Evolutionary conservation across 2,888 invertebrate genomes (phyloP).

Genomic region (Amaurobius ferox): DNA sequence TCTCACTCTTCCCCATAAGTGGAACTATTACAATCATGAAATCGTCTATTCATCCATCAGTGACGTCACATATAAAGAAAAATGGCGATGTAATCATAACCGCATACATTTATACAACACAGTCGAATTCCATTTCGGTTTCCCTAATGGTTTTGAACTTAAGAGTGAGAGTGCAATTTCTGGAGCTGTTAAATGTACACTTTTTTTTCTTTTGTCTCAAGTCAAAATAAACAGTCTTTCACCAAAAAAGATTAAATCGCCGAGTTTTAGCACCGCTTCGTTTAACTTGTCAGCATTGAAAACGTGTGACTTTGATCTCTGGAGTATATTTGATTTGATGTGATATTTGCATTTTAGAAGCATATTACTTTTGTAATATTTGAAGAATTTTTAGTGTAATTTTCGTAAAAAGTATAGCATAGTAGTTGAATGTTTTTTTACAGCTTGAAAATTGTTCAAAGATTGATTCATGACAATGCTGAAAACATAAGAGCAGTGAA

Average conservation of each 20-base stretch:
- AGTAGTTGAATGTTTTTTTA: too few species aligned
- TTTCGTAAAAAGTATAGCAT: too few species aligned
- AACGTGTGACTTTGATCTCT: slow-evolving; percentile 20
- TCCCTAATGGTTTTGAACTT: slow-evolving; percentile 29
- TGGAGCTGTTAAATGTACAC: slow-evolving; percentile 4
- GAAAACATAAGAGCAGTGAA: too few species aligned
- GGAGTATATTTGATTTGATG: slow-evolving; percentile 14
- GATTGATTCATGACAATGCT: too few species aligned
- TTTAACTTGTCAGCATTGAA: slow-evolving; percentile 6
- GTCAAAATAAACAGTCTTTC: neutral
- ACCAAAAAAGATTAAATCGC: neutral
- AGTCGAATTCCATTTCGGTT: neutral
- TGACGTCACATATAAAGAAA: neutral
- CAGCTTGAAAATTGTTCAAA: too few species aligned
- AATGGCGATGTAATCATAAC: neutral
- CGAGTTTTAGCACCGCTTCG: slow-evolving; percentile 14
- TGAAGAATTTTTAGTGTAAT: too few species aligned
- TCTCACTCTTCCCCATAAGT: neutral
- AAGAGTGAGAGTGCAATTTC: neutral
- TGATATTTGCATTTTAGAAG: neutral
- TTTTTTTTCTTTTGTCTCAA: too few species aligned
- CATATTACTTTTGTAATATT: too few species aligned
- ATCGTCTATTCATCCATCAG: neutral
- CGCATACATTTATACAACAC: neutral
- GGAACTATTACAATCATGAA: neutral